Evolutionary conservation across 2,888 invertebrate species (phyloP).

Genomic region (Thyatira batis): DNA sequence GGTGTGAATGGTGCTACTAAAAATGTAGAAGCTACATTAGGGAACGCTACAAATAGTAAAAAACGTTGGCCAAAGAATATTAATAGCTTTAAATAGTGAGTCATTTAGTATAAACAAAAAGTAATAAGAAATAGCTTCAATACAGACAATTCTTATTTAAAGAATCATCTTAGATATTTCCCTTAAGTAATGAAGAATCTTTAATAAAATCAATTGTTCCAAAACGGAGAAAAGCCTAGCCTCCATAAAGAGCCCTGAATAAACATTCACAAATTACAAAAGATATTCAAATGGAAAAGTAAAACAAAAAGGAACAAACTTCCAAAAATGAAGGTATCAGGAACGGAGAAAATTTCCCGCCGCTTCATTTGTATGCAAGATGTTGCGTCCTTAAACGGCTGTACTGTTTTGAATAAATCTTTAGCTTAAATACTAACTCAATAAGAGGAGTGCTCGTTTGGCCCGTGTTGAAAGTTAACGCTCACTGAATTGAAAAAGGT

Average conservation of each 20-base stretch:
- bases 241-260: neutral
- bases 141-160: neutral
- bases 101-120: neutral
- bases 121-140: neutral
- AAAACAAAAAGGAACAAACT: slow-evolving; percentile 12
- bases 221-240: neutral
- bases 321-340: slow-evolving; percentile 18
- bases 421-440: slow-evolving; percentile 70
- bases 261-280: slow-evolving; percentile 10
- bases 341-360: slow-evolving; percentile 8
- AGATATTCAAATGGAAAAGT: slow-evolving; percentile 18
- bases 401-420: slow-evolving; percentile 74
- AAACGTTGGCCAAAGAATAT: neutral
- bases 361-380: slow-evolving; percentile 61
- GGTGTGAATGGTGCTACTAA: slow-evolving; percentile 32
- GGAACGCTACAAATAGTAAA: slow-evolving; percentile 10
- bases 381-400: slow-evolving; percentile 46
- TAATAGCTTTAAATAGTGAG: neutral
- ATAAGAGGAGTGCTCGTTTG: slow-evolving; percentile 60
- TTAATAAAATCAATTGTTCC: neutral
- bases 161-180: neutral
- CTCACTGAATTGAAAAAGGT: slow-evolving; percentile 69
- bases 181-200: neutral
- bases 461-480: slow-evolving; percentile 55
- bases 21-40: slow-evolving; percentile 20